A percentile compares a stretch with the other conserved stretches of the same genome.
Conservation (phyloP, 2,888 invertebrate species). For the Nemotelus nigrinus region DNA sequence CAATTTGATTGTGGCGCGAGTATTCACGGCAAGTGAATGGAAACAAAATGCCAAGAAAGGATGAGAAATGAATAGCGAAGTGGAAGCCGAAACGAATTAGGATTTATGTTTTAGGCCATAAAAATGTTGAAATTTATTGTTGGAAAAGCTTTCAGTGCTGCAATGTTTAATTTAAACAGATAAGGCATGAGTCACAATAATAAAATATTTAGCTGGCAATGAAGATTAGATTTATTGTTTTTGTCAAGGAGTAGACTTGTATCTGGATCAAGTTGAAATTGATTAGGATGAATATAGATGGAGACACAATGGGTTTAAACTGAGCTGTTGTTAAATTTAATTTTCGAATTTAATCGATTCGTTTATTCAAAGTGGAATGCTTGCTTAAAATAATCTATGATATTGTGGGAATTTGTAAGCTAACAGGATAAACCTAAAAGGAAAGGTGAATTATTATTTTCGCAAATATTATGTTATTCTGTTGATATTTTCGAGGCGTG, state of each 20-base stretch:
- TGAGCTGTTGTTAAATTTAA: neutral
- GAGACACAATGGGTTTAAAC: too few relatives aligned
- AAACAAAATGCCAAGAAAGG: neutral
- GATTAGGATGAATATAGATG: neutral
- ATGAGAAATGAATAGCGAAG: neutral
- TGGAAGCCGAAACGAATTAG: neutral
- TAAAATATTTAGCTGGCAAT: constrained; percentile 30
- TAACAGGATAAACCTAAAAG: too few relatives aligned
- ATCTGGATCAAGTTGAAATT: neutral
- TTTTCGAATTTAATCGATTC: neutral
- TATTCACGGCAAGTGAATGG: neutral
- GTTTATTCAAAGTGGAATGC: neutral
- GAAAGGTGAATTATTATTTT: too few relatives aligned
- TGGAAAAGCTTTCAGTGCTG: constrained; percentile 3
- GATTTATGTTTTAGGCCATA: constrained; percentile 11
- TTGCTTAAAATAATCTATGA: too few relatives aligned
- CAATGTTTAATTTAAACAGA: constrained; percentile 24
- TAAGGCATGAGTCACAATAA: constrained; percentile 13
- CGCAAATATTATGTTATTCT: too few relatives aligned
- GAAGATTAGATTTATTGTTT: constrained; percentile 23
- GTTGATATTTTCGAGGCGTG: too few relatives aligned
- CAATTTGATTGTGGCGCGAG: constrained; percentile 5
- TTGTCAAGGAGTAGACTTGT: neutral
- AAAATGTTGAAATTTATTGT: constrained; percentile 27
- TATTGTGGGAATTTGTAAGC: too few relatives aligned